Evolutionary conservation across 30 jellyfish, hydroid and myxozoan genomes (phyloP).

Genomic region (Turritopsis dohrnii): DNA sequence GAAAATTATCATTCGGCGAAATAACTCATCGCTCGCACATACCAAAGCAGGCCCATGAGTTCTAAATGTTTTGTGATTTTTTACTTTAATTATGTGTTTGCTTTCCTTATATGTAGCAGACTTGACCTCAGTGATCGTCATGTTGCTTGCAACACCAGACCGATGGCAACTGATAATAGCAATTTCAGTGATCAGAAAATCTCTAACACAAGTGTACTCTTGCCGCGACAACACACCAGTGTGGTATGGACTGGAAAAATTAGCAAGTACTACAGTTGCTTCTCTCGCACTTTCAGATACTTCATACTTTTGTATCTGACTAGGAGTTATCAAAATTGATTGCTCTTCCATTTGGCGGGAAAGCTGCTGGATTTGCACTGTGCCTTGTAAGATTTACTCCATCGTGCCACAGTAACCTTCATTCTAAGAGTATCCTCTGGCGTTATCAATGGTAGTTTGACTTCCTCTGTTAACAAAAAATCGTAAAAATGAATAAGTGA

Average conservation of each 20-base stretch:
- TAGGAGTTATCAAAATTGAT: neutral
- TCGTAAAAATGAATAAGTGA: neutral
- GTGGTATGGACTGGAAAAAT: neutral
- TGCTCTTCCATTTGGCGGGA: neutral
- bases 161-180: neutral
- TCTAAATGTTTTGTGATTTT: neutral
- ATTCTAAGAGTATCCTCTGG: neutral
- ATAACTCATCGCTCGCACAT: neutral
- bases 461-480: neutral
- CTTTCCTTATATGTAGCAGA: neutral
- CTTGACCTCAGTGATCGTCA: slow-evolving; percentile 4
- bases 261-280: neutral
- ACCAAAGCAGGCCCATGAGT: neutral
- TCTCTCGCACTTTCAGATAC: neutral
- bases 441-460: neutral
- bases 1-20: neutral
- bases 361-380: slow-evolving; percentile 1
- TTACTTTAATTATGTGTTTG: neutral
- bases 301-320: neutral
- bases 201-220: neutral
- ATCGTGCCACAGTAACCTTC: neutral
- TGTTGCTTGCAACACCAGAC: neutral
- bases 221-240: neutral
- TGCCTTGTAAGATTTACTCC: slow-evolving; percentile 4
- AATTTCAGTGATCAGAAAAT: neutral